Evolutionary conservation across 2,797 vertebrate species (phyloP).

Genomic region (Cossypha heuglini): DNA sequence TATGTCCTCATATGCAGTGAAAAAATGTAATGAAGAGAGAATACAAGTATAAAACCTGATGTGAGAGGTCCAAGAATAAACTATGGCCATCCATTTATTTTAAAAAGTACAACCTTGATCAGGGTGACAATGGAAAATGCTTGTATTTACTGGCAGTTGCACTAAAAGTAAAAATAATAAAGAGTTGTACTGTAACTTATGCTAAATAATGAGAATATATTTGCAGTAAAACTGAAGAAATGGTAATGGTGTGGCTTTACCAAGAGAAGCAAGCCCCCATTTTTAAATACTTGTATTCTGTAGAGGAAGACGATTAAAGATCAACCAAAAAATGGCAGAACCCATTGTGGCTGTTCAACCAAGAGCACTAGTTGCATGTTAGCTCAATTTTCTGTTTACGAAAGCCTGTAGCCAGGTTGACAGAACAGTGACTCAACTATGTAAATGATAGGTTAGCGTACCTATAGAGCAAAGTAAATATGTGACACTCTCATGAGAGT

Average conservation of each 20-base stretch:
- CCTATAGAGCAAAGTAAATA: not conserved
- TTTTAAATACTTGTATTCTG: not conserved
- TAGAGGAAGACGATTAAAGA: not conserved
- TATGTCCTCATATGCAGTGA: not conserved
- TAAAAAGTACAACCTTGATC: not conserved
- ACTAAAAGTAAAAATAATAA: not conserved
- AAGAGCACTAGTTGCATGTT: not conserved
- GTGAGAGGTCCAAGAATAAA: not conserved
- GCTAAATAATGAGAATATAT: not conserved
- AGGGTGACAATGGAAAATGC: not conserved
- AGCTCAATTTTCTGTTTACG: not conserved
- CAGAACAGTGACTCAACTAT: slow-evolving; percentile 17
- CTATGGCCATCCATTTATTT: not conserved
- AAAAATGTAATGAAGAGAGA: not conserved
- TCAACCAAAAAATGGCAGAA: not conserved
- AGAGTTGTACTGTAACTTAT: not conserved
- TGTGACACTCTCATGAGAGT: not conserved
- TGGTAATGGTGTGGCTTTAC: not conserved
- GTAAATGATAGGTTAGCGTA: not conserved
- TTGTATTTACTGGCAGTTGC: not conserved
- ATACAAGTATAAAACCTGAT: not conserved
- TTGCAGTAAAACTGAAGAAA: not conserved
- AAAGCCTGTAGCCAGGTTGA: not conserved
- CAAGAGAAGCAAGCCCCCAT: not conserved
- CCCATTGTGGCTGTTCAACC: not conserved